Evolutionary conservation across 53 echinoderm and acorn worm genomes (phyloP).

Genomic region (Luidia sarsii): DNA sequence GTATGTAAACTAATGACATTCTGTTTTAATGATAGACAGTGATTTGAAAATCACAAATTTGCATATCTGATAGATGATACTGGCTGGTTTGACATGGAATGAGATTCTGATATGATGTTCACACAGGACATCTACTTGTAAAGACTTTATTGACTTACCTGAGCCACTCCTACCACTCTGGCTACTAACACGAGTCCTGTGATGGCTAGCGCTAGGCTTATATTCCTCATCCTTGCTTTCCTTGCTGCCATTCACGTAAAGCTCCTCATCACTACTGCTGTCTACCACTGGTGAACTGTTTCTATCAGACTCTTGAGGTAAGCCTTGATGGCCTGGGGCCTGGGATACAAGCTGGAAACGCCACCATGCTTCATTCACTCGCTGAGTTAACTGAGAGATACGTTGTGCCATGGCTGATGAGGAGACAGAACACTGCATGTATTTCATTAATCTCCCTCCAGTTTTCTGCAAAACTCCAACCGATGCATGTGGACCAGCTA

Average conservation of each 20-base stretch:
- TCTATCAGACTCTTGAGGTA: not conserved
- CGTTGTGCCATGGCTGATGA: conserved; percentile 72
- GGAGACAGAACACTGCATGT: conserved; percentile 73
- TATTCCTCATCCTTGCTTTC: conserved; percentile 36
- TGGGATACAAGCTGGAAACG: conserved; percentile 88
- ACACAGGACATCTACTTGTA: too few species aligned
- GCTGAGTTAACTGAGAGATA: conserved; percentile 74
- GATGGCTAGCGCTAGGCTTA: conserved; percentile 28
- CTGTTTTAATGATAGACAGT: too few species aligned
- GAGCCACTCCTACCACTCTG: conserved; percentile 56
- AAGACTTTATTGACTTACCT: too few species aligned
- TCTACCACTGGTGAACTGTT: conserved; percentile 7
- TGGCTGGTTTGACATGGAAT: too few species aligned
- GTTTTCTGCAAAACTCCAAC: conserved; percentile 18
- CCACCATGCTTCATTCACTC: conserved; percentile 91
- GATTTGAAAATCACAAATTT: too few species aligned
- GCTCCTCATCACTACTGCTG: conserved; percentile 71
- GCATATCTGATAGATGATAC: too few species aligned
- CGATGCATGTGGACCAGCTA: conserved; percentile 38
- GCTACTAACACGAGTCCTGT: conserved; percentile 27
- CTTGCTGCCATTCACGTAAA: conserved; percentile 50
- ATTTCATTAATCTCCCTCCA: conserved; percentile 44
- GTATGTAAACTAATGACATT: too few species aligned
- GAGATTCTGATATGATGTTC: too few species aligned
- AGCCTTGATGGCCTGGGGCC: conserved; percentile 39